phyloP scores from a whole-genome alignment of 2,888 invertebrate genomes.

The Flexamia atlantica region DNA sequence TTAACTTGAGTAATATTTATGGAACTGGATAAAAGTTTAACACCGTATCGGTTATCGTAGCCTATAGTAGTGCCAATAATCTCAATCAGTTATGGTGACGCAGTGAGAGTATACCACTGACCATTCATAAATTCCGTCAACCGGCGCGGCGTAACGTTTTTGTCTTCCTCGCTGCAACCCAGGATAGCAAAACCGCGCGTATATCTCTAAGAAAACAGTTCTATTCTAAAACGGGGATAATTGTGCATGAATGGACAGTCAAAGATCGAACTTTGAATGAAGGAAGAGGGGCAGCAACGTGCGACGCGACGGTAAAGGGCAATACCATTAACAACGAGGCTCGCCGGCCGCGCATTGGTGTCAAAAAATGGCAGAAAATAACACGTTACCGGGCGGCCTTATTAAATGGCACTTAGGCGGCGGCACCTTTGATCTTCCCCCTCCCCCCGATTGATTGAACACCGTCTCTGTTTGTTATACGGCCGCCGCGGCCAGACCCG shows the following conservation, averaged over 20 bases:
- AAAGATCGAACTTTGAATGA: not conserved
- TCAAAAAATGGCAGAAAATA: slow-evolving; percentile 60
- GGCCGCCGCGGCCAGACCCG: not conserved
- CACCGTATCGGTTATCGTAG: too few species aligned
- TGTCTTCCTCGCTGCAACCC: too few species aligned
- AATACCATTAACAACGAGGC: slow-evolving; percentile 49
- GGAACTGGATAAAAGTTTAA: too few species aligned
- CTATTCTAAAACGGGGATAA: not conserved
- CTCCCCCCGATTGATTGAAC: slow-evolving; percentile 15
- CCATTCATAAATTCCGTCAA: too few species aligned
- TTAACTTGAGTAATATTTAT: too few species aligned
- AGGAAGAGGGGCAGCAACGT: not conserved
- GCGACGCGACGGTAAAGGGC: slow-evolving; percentile 40
- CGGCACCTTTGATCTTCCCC: slow-evolving; percentile 45
- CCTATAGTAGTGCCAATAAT: too few species aligned
- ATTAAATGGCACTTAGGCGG: slow-evolving; percentile 58
- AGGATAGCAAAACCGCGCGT: too few species aligned
- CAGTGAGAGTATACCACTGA: too few species aligned
- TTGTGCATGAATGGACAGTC: not conserved
- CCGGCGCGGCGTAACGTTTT: too few species aligned
- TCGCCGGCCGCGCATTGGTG: slow-evolving; percentile 47
- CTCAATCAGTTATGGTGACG: too few species aligned
- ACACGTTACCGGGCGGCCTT: slow-evolving; percentile 49
- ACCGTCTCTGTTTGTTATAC: slow-evolving; percentile 25
- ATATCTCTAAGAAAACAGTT: not conserved